Percentiles rank a stretch among this genome's conserved stretches.
Evolutionary conservation across 2,888 invertebrate species (phyloP).

Genomic region (Amphipyra tragopoginis): DNA sequence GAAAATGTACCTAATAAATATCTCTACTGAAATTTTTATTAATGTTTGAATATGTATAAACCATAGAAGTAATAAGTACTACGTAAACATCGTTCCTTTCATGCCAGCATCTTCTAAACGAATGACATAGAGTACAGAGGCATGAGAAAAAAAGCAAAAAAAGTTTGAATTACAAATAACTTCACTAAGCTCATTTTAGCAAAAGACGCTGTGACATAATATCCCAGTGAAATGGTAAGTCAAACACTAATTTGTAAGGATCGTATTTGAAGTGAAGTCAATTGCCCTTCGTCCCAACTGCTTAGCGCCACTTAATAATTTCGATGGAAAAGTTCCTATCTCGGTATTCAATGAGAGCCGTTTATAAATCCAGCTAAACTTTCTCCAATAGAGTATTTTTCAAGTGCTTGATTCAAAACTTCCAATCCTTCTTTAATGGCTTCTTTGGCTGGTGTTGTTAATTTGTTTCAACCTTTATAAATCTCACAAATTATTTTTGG

Average conservation of each 20-base stretch:
- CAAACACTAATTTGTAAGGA: slow-evolving; percentile 21
- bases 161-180: no score
- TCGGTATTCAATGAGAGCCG: slow-evolving; percentile 29
- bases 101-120: no score
- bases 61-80: no score
- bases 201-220: no score
- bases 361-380: slow-evolving; percentile 43
- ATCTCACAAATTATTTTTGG: neutral
- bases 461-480: slow-evolving; percentile 6
- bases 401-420: slow-evolving; percentile 33
- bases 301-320: slow-evolving; percentile 43
- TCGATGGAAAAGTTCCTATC: slow-evolving; percentile 34
- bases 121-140: no score
- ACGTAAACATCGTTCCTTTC: no score
- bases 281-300: slow-evolving; percentile 34
- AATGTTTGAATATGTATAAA: no score
- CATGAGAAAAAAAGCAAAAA: no score
- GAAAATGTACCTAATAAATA: no score
- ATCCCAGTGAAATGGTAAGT: slow-evolving; percentile 21
- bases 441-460: slow-evolving; percentile 21
- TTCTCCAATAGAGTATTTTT: slow-evolving; percentile 18
- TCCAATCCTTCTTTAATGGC: slow-evolving; percentile 28
- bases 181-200: no score
- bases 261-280: slow-evolving; percentile 28
- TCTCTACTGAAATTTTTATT: no score